These are phyloP conservation scores for Emmelina monodactyla DNA, from an alignment of 2,888 invertebrate genomes.

Conservation along the genomic window DNA sequence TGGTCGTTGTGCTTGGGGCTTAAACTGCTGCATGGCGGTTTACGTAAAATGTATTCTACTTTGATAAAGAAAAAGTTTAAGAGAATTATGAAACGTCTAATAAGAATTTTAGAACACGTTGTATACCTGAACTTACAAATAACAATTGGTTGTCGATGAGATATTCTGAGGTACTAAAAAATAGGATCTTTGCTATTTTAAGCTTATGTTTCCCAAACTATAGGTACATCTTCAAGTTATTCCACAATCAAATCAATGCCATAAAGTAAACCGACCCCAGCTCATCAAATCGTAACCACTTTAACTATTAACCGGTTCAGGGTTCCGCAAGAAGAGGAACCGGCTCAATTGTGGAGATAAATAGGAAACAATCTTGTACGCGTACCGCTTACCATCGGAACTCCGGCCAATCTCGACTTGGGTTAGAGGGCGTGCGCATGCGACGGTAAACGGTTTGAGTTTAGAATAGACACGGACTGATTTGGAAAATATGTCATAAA, in stretches of 20 bases:
- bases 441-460: background rate
- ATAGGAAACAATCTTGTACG: slow-evolving; percentile 67
- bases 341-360: slow-evolving; percentile 56
- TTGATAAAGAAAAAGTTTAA: too few relatives aligned
- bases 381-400: slow-evolving; percentile 56
- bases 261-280: too few relatives aligned
- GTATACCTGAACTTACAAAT: too few relatives aligned
- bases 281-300: too few relatives aligned
- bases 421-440: slow-evolving; percentile 19
- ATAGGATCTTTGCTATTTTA: too few relatives aligned
- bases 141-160: too few relatives aligned
- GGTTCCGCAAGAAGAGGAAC: slow-evolving; percentile 51
- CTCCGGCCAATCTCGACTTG: slow-evolving; percentile 49
- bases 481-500: background rate
- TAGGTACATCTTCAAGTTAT: too few relatives aligned
- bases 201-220: too few relatives aligned
- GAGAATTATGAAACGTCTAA: too few relatives aligned
- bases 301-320: slow-evolving; percentile 33
- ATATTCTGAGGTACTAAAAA: too few relatives aligned
- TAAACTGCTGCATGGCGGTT: background rate
- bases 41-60: slow-evolving; percentile 2
- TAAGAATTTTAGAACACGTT: too few relatives aligned
- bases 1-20: background rate
- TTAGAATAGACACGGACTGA: background rate
- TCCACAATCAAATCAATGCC: too few relatives aligned